These are phyloP conservation scores for Agrypnus murinus DNA, from an alignment of 2,888 invertebrate genomes.

Conservation along the genomic window DNA sequence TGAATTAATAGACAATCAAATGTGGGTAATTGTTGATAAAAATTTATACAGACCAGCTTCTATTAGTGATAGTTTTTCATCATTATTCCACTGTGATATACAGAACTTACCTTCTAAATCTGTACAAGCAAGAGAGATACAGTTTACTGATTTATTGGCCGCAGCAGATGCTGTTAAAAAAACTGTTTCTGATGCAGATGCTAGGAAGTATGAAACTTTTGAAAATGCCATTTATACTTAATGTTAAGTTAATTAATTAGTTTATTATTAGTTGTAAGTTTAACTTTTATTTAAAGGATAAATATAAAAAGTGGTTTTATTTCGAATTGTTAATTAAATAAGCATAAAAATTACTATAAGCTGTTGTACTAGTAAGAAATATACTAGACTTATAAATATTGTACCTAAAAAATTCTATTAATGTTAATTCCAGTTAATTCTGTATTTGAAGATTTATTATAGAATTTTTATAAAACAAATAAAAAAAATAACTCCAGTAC, in stretches of 20 bases:
- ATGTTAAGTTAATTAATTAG: not conserved
- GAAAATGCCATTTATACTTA: not conserved
- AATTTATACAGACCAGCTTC: conserved; percentile 61
- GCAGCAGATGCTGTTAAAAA: conserved; percentile 60
- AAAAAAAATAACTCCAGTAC: no score
- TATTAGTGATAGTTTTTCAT: not conserved
- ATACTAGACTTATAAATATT: no score
- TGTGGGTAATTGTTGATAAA: conserved; percentile 66
- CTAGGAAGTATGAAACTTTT: conserved; percentile 52
- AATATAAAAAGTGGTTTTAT: no score
- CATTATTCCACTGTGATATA: conserved; percentile 52
- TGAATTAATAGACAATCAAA: conserved; percentile 69
- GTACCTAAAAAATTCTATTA: no score
- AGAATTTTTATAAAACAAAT: no score
- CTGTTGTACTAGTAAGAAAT: no score
- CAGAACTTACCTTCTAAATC: conserved; percentile 61
- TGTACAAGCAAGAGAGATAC: conserved; percentile 61
- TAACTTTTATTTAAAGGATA: no score
- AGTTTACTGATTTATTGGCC: conserved; percentile 63
- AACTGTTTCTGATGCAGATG: conserved; percentile 62
- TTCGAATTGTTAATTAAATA: no score
- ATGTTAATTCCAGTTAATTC: no score
- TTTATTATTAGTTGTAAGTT: no score
- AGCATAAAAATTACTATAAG: no score
- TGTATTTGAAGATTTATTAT: no score